Percentiles rank a stretch among this genome's conserved stretches.
Evolutionary conservation across 2,113 vertebrate genomes (phyloP).

Genomic region (Archilochus colubris): DNA sequence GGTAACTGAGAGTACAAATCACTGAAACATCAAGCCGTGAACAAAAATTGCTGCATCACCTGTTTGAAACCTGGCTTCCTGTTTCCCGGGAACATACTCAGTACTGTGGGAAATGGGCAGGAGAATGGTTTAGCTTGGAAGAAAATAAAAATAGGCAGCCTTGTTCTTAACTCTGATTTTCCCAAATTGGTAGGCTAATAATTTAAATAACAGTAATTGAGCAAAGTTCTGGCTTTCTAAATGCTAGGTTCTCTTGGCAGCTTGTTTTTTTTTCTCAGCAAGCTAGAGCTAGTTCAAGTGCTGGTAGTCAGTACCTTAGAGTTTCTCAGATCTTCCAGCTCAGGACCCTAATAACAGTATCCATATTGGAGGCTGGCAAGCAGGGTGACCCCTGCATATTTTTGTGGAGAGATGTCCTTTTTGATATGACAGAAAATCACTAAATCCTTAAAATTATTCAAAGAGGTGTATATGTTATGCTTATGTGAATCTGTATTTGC

Average conservation of each 20-base stretch:
- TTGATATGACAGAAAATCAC: background rate
- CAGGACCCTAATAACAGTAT: constrained; percentile 42
- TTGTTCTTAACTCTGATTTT: constrained; percentile 45
- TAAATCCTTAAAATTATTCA: background rate
- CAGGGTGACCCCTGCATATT: background rate
- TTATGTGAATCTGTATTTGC: background rate
- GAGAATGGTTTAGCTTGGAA: background rate
- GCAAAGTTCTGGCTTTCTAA: constrained; percentile 47
- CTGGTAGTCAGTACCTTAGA: background rate
- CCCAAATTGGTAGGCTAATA: constrained; percentile 44
- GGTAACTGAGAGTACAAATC: background rate
- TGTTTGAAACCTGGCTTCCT: background rate
- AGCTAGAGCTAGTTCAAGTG: background rate
- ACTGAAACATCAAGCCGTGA: background rate
- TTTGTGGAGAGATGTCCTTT: background rate
- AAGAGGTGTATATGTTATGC: background rate
- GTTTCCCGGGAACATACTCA: background rate
- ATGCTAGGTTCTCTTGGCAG: constrained; percentile 45
- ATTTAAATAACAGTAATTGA: constrained; percentile 66
- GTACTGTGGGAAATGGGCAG: background rate
- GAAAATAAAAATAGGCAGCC: constrained; percentile 47
- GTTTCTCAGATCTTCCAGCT: constrained; percentile 11
- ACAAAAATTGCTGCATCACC: background rate
- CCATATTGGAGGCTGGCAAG: background rate
- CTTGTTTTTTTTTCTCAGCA: background rate